A percentile compares a stretch with the other conserved stretches of the same genome.
phyloP scores from a whole-genome alignment of 1,140 invertebrate species.

The Olivierus martensii region DNA sequence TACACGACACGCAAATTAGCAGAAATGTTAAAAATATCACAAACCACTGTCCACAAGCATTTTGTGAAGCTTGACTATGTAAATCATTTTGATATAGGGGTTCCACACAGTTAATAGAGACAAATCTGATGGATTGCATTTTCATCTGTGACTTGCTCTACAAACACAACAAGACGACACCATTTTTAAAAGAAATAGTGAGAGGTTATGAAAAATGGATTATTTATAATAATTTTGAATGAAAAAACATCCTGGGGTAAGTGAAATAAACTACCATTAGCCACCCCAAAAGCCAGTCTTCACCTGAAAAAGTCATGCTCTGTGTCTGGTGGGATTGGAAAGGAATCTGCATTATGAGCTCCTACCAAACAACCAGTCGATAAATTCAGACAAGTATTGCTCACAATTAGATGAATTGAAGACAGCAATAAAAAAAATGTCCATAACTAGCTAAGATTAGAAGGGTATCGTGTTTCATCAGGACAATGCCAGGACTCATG shows the following conservation, averaged over 20 bases:
- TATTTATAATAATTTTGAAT: background rate
- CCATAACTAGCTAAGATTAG: background rate
- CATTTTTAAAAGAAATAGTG: background rate
- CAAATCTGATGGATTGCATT: background rate
- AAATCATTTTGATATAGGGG: no score
- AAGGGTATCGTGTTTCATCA: conserved; percentile 8
- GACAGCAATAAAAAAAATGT: background rate
- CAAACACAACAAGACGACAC: background rate
- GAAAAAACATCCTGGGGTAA: background rate
- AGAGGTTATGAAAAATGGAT: background rate
- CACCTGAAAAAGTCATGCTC: background rate
- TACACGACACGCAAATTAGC: background rate
- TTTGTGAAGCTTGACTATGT: background rate
- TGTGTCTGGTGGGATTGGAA: conserved; percentile 4
- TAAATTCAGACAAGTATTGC: conserved; percentile 7
- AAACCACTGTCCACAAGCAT: background rate
- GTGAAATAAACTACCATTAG: background rate
- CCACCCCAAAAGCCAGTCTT: background rate
- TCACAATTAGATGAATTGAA: conserved; percentile 5
- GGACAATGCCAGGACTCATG: conserved; percentile 21
- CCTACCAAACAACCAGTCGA: conserved; percentile 6
- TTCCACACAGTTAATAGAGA: background rate
- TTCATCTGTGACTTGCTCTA: background rate
- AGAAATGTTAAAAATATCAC: background rate
- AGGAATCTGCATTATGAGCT: conserved; percentile 4